A percentile compares a stretch with the other conserved stretches of the same genome.
Conservation (phyloP, 2,113 vertebrate genomes). For the Stegostoma tigrinum region DNA sequence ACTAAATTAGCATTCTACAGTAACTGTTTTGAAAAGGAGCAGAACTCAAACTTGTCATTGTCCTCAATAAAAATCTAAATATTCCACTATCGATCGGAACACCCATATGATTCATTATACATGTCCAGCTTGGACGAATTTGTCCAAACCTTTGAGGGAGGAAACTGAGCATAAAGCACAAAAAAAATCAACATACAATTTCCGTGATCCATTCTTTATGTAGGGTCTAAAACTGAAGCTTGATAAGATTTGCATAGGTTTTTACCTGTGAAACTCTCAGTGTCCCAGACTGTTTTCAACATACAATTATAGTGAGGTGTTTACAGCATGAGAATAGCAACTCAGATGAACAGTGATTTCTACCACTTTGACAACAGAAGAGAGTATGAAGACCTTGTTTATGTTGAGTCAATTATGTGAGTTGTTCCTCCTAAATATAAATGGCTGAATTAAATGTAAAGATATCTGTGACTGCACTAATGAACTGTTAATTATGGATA, state of each 20-base stretch:
- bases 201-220: neutral
- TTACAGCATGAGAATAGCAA: neutral
- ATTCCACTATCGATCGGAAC: neutral
- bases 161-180: neutral
- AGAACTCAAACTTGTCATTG: neutral
- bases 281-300: neutral
- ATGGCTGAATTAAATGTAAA: neutral
- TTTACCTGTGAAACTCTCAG: neutral
- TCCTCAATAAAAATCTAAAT: neutral
- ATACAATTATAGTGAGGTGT: neutral
- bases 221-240: neutral
- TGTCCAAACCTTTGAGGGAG: neutral
- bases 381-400: neutral
- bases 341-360: neutral
- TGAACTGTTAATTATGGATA: neutral
- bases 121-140: neutral
- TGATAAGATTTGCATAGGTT: neutral
- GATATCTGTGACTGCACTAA: neutral
- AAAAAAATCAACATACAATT: neutral
- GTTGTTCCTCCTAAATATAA: neutral
- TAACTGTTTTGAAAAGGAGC: neutral
- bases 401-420: neutral
- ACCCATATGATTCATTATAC: neutral
- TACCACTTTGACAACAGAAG: neutral
- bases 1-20: neutral